Evolutionary conservation across 64 coral and sea anemone species (phyloP), one percentile per base, ranked within the genome.

Genomic region (Montipora efflorescens): DNA sequence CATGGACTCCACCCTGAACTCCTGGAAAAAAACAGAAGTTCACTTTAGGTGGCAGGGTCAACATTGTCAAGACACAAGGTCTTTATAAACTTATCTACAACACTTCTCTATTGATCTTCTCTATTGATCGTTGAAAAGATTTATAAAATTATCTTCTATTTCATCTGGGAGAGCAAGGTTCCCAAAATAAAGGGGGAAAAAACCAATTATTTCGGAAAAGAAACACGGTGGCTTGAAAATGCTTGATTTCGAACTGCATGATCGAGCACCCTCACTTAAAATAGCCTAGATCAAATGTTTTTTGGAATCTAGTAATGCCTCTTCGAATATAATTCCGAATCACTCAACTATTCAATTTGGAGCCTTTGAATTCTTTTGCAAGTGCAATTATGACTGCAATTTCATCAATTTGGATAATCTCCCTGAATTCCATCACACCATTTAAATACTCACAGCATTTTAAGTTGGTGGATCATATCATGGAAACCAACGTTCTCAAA

Each of bases 61-160:
- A 90, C 53, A 79, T 49, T 66, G 53, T 79, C 8, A 79, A 90
- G 57, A 48, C 74, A n/a, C 52, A 46, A 11, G 75, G 55, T 47
- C 74, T 79, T 15, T 90, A 53, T 15, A 90, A 90, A 90, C 58
- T 59, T 52, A 59, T 82, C 15, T 49, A n/a, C 47, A 57, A 23
- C 57, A 51, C 46, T 12, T 80, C 78, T 11, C n/a, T 82, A 82
- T 59, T 20, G 59, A 52, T 22, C 12, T 59, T 8, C 19, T 52
- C 5, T 36, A 48, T 3, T 59, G 36, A 25, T 20, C 14, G 16
- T 62, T 12, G 59, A 16, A 82, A 57, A 59, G 58, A 59, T 52
- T 52, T 57, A 52, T 7, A 43, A 36, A 81, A 16, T 57, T 22
- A 25, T 62, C 6, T 82, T 82, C 22, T 12, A 44, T 57, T 82